phyloP scores from a whole-genome alignment of 2,797 vertebrate species.

The Clarias platycephalus region DNA sequence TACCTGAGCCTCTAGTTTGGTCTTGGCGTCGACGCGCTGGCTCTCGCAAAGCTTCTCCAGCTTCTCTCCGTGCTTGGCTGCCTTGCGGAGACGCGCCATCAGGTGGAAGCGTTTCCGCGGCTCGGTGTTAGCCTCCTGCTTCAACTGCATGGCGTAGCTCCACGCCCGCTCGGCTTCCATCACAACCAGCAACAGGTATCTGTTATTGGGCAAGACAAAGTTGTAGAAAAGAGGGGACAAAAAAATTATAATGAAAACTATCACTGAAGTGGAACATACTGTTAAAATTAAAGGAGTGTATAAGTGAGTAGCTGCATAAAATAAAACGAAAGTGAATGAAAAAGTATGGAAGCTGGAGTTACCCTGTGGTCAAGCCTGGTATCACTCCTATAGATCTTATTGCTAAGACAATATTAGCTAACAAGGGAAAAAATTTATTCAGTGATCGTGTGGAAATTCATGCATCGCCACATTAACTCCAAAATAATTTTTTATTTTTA shows the following conservation, averaged over 20 bases:
- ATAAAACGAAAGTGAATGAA: neutral
- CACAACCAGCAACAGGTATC: slow-evolving; percentile 90
- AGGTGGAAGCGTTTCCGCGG: slow-evolving; percentile 96
- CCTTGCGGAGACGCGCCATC: slow-evolving; percentile 90
- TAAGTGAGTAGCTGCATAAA: neutral
- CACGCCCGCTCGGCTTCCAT: slow-evolving; percentile 97
- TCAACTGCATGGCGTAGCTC: slow-evolving; percentile 99
- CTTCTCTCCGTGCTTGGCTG: slow-evolving; percentile 91
- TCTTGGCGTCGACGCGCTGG: slow-evolving; percentile 90
- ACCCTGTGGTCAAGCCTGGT: neutral
- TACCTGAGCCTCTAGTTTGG: slow-evolving; percentile 97
- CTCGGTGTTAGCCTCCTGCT: slow-evolving; percentile 96
- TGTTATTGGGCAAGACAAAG: slow-evolving; percentile 51
- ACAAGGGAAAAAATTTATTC: too few relatives aligned
- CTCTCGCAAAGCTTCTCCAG: slow-evolving; percentile 95
- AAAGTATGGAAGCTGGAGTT: neutral
- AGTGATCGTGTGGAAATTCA: too few relatives aligned
- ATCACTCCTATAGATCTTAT: neutral
- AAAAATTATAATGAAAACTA: neutral
- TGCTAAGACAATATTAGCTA: neutral
- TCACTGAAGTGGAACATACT: neutral
- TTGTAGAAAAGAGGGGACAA: neutral
- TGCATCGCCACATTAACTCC: too few relatives aligned
- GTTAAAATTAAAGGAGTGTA: neutral
- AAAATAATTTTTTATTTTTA: too few relatives aligned